Base-by-base conservation (phyloP, 2,888 invertebrate genomes). In the Cepaea hortensis region DNA sequence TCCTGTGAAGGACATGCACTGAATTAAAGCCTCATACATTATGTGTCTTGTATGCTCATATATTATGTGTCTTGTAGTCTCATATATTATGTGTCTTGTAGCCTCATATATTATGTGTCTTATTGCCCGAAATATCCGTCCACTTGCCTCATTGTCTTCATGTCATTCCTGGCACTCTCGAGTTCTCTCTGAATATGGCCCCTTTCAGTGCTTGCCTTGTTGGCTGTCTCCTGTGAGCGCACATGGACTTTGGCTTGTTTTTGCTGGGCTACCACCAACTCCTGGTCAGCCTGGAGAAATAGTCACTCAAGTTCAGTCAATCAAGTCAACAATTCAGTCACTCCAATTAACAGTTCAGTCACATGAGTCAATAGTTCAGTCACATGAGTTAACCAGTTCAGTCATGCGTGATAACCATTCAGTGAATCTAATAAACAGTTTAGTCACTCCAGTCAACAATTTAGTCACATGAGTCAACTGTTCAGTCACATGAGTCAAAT, bases 141-240 rank as follows among this genome's bases (percentile, higher is more conserved):
- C 15, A 81, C 91, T 86, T 86, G 93, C 94, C 91, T 93, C 70
- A 93, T 92, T 46, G 87, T 89, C 61, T 88, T 90, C 0, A 94
- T 90, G 20, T 93, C 92, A 81, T 91, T 91, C 83, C 91, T 91
- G 50, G 93, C 93, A 55, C 88, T 90, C 82, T 93, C 93, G 65
- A 94, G 88, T 82, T 94, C 94, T 70, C 89, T 89, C 85, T 92
- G 92, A 48, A 94, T 93, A 85, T 92, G 91, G 18, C 89, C 90
- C 81, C 94, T 89, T 88, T 94, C 94, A 84, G 91, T 91, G 48
- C 92, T 91, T 20, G 94, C 94, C 85, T 93, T 94, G 3, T 87
- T 87, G 68, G 90, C 87, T 0, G 94, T 94, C 81, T 94, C 94
- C 73, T 88, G 90, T 62, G 93, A 93, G 85, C 93, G 94, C 72